Conservation (phyloP, 1,140 invertebrate species). For the Hirudo medicinalis region DNA sequence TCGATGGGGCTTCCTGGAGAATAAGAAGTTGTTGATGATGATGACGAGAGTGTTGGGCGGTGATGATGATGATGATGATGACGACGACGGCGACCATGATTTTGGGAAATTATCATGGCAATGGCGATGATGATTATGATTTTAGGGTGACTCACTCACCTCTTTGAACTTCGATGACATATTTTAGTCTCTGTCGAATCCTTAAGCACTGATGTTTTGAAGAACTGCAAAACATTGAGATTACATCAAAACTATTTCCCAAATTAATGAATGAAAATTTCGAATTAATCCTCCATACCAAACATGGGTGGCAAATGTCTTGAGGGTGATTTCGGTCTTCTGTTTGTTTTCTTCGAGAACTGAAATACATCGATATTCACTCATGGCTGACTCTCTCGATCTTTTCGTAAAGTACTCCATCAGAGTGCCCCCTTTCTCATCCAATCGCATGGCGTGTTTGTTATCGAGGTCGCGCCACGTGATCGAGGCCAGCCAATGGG, state of each 20-base stretch:
- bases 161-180: neutral
- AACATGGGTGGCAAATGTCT: constrained; percentile 6
- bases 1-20: constrained; percentile 1
- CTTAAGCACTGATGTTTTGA: constrained; percentile 9
- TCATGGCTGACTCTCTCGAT: constrained; percentile 7
- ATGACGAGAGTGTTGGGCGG: too few relatives aligned
- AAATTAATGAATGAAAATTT: too few relatives aligned
- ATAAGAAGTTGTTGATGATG: too few relatives aligned
- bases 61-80: too few relatives aligned
- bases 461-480: constrained; percentile 19
- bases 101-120: too few relatives aligned
- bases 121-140: neutral
- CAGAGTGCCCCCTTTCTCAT: constrained; percentile 5
- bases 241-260: neutral
- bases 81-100: too few relatives aligned
- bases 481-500: constrained; percentile 17
- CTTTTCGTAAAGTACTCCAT: constrained; percentile 8
- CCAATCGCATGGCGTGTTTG: constrained; percentile 5
- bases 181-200: neutral
- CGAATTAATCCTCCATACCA: neutral
- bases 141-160: neutral
- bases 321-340: neutral
- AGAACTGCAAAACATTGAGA: neutral
- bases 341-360: neutral
- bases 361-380: constrained; percentile 18